Evolutionary conservation across 1,140 invertebrate species (phyloP).

Genomic region (Tetramorium parvispinum): DNA sequence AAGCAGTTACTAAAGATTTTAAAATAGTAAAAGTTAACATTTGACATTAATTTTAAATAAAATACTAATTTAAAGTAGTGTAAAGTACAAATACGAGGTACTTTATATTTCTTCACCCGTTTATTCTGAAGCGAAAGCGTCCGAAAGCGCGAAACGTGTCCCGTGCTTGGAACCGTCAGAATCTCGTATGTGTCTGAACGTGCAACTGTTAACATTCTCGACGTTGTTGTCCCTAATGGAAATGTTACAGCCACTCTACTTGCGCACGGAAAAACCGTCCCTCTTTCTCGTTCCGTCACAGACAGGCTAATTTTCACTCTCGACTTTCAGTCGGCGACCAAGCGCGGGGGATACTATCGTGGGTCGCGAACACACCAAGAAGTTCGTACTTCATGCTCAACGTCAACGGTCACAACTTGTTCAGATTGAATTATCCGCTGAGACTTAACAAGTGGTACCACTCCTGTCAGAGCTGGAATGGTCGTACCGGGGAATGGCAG

Average conservation of each 20-base stretch:
- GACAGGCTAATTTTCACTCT: slow-evolving; percentile 25
- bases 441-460: slow-evolving; percentile 94
- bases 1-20: background rate
- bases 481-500: slow-evolving; percentile 94
- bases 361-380: slow-evolving; percentile 91
- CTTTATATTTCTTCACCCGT: background rate
- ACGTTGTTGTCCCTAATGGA: background rate
- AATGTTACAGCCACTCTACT: slow-evolving; percentile 20
- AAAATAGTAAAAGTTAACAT: background rate
- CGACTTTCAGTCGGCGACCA: slow-evolving; percentile 88
- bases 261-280: background rate
- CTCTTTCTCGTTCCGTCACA: background rate
- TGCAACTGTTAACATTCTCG: background rate
- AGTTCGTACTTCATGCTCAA: slow-evolving; percentile 93
- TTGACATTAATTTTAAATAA: slow-evolving; percentile 4
- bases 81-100: background rate
- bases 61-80: background rate
- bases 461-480: slow-evolving; percentile 94
- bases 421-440: slow-evolving; percentile 92
- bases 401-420: slow-evolving; percentile 92
- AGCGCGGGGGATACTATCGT: slow-evolving; percentile 90
- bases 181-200: too few species aligned
- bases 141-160: background rate
- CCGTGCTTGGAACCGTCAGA: background rate
- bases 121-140: background rate